A percentile compares a stretch with the other conserved stretches of the same genome.
Conservation (phyloP, 2,797 vertebrate species). For the Pangasius macronema region DNA sequence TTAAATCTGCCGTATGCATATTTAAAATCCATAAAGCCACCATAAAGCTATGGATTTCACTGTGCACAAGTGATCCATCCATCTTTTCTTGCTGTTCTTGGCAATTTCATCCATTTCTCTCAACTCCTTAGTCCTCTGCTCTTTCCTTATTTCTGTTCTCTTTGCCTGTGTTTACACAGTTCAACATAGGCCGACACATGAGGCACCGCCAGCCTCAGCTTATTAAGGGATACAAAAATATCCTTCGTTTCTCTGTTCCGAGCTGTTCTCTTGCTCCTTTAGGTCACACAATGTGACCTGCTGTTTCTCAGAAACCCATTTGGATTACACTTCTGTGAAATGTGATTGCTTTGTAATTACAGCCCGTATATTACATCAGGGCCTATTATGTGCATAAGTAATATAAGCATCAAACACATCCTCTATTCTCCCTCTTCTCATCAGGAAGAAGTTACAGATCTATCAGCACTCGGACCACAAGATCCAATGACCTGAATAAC, state of each 20-base stretch:
- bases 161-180: neutral
- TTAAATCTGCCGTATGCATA: constrained; percentile 15
- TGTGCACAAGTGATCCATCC: neutral
- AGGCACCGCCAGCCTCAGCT: neutral
- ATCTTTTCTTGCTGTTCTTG: constrained; percentile 8
- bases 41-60: neutral
- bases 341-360: constrained; percentile 38
- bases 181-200: neutral
- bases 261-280: neutral
- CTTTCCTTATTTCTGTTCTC: constrained; percentile 4
- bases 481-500: neutral
- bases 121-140: neutral
- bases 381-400: constrained; percentile 18
- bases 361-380: constrained; percentile 25
- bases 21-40: constrained; percentile 5
- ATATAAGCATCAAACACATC: neutral
- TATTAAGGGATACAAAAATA: constrained; percentile 24
- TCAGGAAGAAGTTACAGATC: neutral
- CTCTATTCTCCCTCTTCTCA: neutral
- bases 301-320: constrained; percentile 36
- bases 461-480: neutral
- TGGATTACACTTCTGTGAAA: constrained; percentile 1
- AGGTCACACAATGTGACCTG: constrained; percentile 6
- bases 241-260: neutral
- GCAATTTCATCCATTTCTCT: neutral